phyloP scores from a whole-genome alignment of 2,797 vertebrate genomes.

The Manis javanica region DNA sequence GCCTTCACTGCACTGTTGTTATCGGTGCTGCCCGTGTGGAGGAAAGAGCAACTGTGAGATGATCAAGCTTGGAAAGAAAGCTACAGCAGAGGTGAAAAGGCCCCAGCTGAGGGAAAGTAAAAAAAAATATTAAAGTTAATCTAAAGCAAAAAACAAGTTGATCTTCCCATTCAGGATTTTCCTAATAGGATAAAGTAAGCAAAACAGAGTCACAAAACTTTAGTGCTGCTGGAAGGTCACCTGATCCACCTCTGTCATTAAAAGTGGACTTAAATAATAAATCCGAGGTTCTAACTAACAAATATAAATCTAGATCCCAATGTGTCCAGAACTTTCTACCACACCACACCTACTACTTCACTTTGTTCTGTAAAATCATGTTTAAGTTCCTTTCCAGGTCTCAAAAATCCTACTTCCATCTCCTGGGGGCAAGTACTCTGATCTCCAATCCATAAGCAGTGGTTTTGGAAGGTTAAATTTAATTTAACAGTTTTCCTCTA shows the following conservation, averaged over 20 bases:
- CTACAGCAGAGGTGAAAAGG: background rate
- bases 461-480: background rate
- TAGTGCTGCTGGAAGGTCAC: background rate
- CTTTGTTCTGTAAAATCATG: background rate
- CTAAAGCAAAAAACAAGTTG: background rate
- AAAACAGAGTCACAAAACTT: background rate
- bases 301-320: background rate
- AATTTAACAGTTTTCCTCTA: conserved; percentile 15
- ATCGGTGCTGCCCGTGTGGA: background rate
- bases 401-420: background rate
- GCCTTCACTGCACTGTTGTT: rapidly evolving
- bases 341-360: background rate
- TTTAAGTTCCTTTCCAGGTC: background rate
- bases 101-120: background rate
- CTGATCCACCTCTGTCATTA: background rate
- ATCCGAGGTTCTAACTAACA: background rate
- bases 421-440: background rate
- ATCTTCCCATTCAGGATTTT: background rate
- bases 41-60: background rate
- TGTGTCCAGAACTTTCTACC: background rate
- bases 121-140: background rate
- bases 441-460: background rate
- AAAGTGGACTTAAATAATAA: background rate
- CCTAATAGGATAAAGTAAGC: background rate
- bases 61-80: background rate